phyloP scores from a whole-genome alignment of 2,888 invertebrate genomes.

The Polyommatus icarus region DNA sequence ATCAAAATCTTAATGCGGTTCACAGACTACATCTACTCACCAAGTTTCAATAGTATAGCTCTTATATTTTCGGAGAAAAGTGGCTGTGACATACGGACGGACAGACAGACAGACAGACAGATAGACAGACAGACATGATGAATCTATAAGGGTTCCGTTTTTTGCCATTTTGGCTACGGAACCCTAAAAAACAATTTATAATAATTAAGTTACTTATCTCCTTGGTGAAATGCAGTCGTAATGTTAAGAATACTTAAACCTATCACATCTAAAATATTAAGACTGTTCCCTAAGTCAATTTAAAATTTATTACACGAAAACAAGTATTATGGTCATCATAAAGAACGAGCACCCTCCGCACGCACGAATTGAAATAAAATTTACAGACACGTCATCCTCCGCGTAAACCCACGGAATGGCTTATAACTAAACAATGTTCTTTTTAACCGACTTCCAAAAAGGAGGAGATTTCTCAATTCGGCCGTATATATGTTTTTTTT shows the following conservation, averaged over 20 bases:
- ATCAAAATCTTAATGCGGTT: too few species aligned
- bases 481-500: too few species aligned
- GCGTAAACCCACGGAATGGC: conserved; percentile 36
- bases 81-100: too few species aligned
- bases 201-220: neutral
- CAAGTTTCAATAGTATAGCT: too few species aligned
- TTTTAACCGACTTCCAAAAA: too few species aligned
- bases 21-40: too few species aligned
- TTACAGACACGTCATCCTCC: conserved; percentile 50
- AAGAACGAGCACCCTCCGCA: conserved; percentile 44
- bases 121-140: too few species aligned
- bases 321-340: conserved; percentile 45
- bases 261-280: conserved; percentile 37
- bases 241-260: conserved; percentile 38
- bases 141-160: too few species aligned
- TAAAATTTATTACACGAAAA: conserved; percentile 45
- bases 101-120: too few species aligned
- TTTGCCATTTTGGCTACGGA: too few species aligned
- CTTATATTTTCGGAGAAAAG: too few species aligned
- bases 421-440: conserved; percentile 57
- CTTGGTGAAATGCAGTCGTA: neutral
- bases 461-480: too few species aligned
- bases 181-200: neutral
- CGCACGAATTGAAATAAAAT: conserved; percentile 58
- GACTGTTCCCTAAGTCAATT: conserved; percentile 44